Conservation (phyloP, 2,888 invertebrate genomes). For the Nudaria mundana region DNA sequence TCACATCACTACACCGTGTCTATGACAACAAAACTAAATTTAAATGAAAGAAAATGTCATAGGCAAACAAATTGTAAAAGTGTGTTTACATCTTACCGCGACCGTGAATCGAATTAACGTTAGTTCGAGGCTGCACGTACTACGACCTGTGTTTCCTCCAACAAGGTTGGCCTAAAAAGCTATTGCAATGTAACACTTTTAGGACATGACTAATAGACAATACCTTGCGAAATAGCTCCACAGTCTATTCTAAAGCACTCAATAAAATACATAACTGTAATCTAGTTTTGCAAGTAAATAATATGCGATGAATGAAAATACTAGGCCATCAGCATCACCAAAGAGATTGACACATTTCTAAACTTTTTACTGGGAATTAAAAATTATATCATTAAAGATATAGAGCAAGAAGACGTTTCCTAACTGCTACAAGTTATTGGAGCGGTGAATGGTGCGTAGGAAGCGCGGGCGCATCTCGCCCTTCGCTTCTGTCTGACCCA, state of each 20-base stretch:
- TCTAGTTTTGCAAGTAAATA: conserved; percentile 1
- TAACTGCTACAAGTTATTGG: conserved; percentile 34
- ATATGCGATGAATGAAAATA: conserved; percentile 5
- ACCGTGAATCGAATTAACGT: conserved; percentile 66
- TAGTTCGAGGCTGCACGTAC: conserved; percentile 70
- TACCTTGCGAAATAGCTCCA: conserved; percentile 55
- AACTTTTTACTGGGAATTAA: background rate
- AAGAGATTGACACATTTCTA: conserved; percentile 9
- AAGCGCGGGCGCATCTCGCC: conserved; percentile 60
- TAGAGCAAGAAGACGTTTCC: conserved; percentile 17
- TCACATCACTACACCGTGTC: background rate
- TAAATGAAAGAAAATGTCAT: conserved; percentile 11
- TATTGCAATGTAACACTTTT: conserved; percentile 58
- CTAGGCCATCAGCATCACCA: conserved; percentile 8
- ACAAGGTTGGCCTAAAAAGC: conserved; percentile 63
- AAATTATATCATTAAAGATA: background rate
- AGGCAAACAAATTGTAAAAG: conserved; percentile 46
- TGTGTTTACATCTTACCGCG: conserved; percentile 52
- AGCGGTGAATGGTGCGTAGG: conserved; percentile 46
- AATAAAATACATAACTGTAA: conserved; percentile 19
- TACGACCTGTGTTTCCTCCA: conserved; percentile 46
- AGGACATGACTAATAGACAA: conserved; percentile 73
- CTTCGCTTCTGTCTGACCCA: conserved; percentile 58
- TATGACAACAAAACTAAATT: too few relatives aligned
- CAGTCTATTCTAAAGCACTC: conserved; percentile 30